A percentile compares a stretch with the other conserved stretches of the same genome.
Evolutionary conservation across 2,113 vertebrate species (phyloP).

Genomic region (Nyctereutes procyonoides): DNA sequence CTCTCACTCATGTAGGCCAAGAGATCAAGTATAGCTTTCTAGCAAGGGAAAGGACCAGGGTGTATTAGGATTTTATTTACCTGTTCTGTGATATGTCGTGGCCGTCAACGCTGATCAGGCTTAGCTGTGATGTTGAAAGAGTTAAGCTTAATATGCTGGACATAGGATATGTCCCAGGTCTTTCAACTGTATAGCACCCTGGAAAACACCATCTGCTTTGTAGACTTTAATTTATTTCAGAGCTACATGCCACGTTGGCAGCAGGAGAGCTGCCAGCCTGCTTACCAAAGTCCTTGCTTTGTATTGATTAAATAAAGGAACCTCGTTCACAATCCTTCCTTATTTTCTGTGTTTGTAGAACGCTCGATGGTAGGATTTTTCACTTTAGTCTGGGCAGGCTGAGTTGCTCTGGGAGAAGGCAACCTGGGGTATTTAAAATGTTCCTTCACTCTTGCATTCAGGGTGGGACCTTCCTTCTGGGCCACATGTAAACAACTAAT

Average conservation of each 20-base stretch:
- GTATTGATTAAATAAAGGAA: slow-evolving; percentile 31
- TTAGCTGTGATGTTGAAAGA: not conserved
- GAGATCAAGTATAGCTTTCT: not conserved
- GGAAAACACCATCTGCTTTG: slow-evolving; percentile 12
- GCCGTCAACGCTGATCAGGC: not conserved
- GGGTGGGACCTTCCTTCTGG: not conserved
- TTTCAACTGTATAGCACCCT: not conserved
- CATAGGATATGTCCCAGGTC: not conserved
- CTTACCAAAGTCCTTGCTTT: slow-evolving; percentile 45
- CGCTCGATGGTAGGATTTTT: not conserved
- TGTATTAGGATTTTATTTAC: not conserved
- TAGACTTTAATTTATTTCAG: slow-evolving; percentile 3
- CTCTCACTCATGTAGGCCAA: not conserved
- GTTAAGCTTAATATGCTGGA: not conserved
- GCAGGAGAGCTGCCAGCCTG: not conserved
- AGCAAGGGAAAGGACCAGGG: not conserved
- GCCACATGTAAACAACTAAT: not conserved
- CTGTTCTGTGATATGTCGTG: not conserved
- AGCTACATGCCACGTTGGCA: not conserved
- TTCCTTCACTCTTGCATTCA: not conserved
- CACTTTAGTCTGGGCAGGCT: not conserved
- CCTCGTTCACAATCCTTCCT: not conserved
- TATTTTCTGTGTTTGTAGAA: not conserved
- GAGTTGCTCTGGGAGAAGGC: slow-evolving; percentile 21
- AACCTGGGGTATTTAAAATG: not conserved